These are phyloP conservation scores for Azemiops feae DNA, from an alignment of 2,113 vertebrate species.

Conservation along the genomic window DNA sequence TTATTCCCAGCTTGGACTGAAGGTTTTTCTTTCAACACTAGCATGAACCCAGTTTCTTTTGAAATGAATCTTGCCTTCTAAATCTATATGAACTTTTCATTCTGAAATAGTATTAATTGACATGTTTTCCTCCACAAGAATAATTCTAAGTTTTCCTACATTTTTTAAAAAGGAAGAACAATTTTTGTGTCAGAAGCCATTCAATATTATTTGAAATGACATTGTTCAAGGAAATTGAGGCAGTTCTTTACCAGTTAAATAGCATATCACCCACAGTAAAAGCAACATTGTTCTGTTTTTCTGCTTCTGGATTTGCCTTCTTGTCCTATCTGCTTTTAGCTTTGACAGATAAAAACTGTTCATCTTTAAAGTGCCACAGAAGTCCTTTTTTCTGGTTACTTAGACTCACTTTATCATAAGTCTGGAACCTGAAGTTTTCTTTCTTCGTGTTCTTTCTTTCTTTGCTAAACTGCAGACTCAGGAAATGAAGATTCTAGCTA, in stretches of 20 bases:
- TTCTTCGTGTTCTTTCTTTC: neutral
- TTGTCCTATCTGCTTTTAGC: neutral
- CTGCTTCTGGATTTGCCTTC: neutral
- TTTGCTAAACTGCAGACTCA: slow-evolving; percentile 8
- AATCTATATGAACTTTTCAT: neutral
- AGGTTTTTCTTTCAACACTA: neutral
- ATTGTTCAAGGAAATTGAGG: neutral
- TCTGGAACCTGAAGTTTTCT: neutral
- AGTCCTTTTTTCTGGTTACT: neutral
- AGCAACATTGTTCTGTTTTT: neutral
- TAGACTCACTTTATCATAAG: neutral
- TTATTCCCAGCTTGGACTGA: too few relatives aligned
- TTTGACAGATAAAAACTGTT: neutral
- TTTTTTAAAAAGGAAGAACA: neutral
- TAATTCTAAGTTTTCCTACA: neutral
- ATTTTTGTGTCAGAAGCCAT: neutral
- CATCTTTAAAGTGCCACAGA: neutral
- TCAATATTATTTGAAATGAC: neutral
- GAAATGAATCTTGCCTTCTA: neutral
- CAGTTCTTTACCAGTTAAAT: neutral
- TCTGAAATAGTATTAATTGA: neutral
- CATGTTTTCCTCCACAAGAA: neutral
- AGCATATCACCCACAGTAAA: neutral
- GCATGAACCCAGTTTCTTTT: neutral
- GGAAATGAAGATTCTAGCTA: neutral